Evolutionary conservation across 2,113 vertebrate genomes (phyloP), one percentile per base, ranked within the genome.

Genomic region (Phylloscopus whistleri): DNA sequence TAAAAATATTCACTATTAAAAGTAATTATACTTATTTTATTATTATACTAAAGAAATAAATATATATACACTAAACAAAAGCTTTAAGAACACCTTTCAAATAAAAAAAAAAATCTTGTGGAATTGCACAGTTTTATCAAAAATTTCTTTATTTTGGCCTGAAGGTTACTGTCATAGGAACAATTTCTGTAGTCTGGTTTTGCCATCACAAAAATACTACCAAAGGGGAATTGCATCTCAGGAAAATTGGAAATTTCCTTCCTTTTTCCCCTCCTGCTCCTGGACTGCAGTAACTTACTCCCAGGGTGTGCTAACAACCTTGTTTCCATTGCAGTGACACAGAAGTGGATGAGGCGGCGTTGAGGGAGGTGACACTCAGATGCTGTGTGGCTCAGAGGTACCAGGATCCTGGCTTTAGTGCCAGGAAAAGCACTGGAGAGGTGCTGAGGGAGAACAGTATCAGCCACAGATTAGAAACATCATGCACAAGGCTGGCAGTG

Each of bases 271-370:
- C 20, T 77, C 10, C 31, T 92, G 22, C 19, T 88, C n/a, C 26
- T 35, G 37, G 24, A 16, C 23, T 26, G 52, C 26, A 88, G 22
- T 52, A 55, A 9, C 15, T 68, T 58, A 7, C 30, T 76, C 35
- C 43, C 41, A 90, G 44, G 30, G 4, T 52, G 33, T 14, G 14
- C 19, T n/a, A 22, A 33, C 67, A 75, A 5, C 9, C 30, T 19
- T 0, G 0, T 28, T 66, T 70, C 55, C 69, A 1, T 19, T 59
- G 30, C 59, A 69, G 69, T 0, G 2, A 11, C 30, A 43, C 28
- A 39, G 49, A 51, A 52, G 13, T 0, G 0, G 20, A 58, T 9
- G 39, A 69, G 44, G 15, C 10, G 12, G 41, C 5, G 1, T 6
- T 18, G 19, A 63, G 53, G 64, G 52, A 72, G 20, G 52, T 0